These are phyloP conservation scores for Coenonympha glycerion DNA, from an alignment of 2,888 invertebrate genomes.

Conservation along the genomic window DNA sequence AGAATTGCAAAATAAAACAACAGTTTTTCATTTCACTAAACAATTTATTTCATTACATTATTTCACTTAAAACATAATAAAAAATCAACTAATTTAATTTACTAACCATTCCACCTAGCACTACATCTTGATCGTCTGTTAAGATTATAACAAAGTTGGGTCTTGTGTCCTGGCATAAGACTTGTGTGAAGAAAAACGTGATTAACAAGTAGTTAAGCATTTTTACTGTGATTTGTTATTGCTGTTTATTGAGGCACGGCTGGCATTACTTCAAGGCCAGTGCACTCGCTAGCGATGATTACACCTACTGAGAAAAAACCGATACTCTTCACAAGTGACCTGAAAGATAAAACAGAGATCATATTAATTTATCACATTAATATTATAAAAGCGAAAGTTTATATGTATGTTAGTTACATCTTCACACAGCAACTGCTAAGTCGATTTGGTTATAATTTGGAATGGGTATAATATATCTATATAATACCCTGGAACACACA, in stretches of 20 bases:
- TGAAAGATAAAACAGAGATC: conserved; percentile 72
- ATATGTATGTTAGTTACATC: background rate
- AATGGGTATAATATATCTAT: too few relatives aligned
- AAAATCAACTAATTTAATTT: conserved; percentile 27
- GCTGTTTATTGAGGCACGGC: conserved; percentile 61
- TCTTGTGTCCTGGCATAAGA: conserved; percentile 37
- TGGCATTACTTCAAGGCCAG: conserved; percentile 84
- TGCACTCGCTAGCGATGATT: conserved; percentile 85
- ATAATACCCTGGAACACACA: too few relatives aligned
- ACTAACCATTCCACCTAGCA: conserved; percentile 86
- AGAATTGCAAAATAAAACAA: conserved; percentile 37
- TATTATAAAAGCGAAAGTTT: background rate
- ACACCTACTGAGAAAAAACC: conserved; percentile 86
- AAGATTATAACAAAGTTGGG: conserved; percentile 87
- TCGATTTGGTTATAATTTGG: too few relatives aligned
- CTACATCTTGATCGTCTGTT: conserved; percentile 90
- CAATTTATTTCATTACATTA: conserved; percentile 45
- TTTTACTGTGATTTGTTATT: conserved; percentile 32
- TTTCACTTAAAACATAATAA: conserved; percentile 11
- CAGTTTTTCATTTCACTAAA: conserved; percentile 39
- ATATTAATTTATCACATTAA: conserved; percentile 15
- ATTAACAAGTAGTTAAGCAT: conserved; percentile 63
- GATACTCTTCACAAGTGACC: conserved; percentile 88
- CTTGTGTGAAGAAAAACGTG: conserved; percentile 36
- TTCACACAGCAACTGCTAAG: too few relatives aligned